These are phyloP conservation scores for Hydroisotoma schaefferi DNA, from an alignment of 2,888 invertebrate species.

Conservation along the genomic window DNA sequence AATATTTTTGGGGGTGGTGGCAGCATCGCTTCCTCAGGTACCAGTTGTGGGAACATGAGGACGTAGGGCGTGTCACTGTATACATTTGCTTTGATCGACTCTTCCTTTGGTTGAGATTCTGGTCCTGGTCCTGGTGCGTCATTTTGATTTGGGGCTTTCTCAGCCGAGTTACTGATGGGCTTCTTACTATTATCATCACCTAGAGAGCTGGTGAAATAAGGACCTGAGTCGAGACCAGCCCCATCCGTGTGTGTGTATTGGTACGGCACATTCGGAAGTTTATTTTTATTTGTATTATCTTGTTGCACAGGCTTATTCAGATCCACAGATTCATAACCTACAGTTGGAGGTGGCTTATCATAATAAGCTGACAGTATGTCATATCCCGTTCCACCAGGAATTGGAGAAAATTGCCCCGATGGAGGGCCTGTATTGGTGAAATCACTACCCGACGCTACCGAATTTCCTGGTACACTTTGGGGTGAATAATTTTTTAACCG, in stretches of 20 bases:
- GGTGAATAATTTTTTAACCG: too few species aligned
- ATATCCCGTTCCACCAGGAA: slow-evolving; percentile 6
- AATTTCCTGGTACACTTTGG: not conserved
- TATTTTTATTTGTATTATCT: slow-evolving; percentile 1
- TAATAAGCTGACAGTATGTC: slow-evolving; percentile 15
- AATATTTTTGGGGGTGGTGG: slow-evolving; percentile 38
- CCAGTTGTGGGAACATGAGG: slow-evolving; percentile 47
- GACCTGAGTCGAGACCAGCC: not conserved
- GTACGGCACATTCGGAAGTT: slow-evolving; percentile 2
- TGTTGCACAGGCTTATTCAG: not conserved
- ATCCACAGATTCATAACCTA: slow-evolving; percentile 2
- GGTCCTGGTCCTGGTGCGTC: too few species aligned
- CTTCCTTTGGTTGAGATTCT: too few species aligned
- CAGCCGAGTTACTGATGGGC: not conserved
- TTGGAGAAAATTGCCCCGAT: slow-evolving; percentile 19
- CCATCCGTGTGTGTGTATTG: slow-evolving; percentile 10
- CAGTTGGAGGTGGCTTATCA: slow-evolving; percentile 17
- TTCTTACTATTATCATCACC: not conserved
- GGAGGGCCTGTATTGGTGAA: too few species aligned
- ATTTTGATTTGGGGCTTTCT: not conserved
- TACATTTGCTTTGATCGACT: slow-evolving; percentile 10
- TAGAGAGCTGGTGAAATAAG: not conserved
- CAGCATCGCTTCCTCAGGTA: slow-evolving; percentile 36
- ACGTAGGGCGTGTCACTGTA: slow-evolving; percentile 48
- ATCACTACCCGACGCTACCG: slow-evolving; percentile 12